phyloP scores from a whole-genome alignment of 2,113 vertebrate genomes.

The Mobula hypostoma region DNA sequence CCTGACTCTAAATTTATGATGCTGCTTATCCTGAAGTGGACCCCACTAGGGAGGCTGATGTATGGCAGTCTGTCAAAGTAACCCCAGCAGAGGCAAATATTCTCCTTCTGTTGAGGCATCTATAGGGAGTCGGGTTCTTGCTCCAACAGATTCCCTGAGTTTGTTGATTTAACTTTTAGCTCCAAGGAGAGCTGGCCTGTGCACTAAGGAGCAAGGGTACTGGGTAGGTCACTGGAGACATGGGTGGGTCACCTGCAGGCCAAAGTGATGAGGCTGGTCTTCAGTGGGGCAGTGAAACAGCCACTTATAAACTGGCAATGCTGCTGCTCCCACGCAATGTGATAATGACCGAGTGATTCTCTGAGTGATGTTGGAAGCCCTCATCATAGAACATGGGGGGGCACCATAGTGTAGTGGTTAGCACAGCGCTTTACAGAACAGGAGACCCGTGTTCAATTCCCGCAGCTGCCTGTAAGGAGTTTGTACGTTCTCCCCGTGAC shows the following conservation, averaged over 20 bases:
- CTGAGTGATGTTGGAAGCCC: too few relatives aligned
- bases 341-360: too few relatives aligned
- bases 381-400: too few relatives aligned
- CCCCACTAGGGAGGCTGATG: too few relatives aligned
- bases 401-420: too few relatives aligned
- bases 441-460: too few relatives aligned
- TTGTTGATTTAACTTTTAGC: neutral
- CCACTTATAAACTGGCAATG: neutral
- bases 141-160: neutral
- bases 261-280: neutral
- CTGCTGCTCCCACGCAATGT: neutral
- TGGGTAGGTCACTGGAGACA: neutral
- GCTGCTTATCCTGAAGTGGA: too few relatives aligned
- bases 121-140: neutral
- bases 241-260: neutral
- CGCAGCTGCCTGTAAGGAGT: too few relatives aligned
- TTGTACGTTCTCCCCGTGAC: too few relatives aligned
- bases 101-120: neutral
- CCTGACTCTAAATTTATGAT: too few relatives aligned
- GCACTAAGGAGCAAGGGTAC: neutral
- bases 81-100: neutral
- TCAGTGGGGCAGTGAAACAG: too few relatives aligned
- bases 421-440: too few relatives aligned
- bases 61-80: neutral
- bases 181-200: neutral